Conservation (phyloP, 2,113 vertebrate species). For the Chitala chitala region DNA sequence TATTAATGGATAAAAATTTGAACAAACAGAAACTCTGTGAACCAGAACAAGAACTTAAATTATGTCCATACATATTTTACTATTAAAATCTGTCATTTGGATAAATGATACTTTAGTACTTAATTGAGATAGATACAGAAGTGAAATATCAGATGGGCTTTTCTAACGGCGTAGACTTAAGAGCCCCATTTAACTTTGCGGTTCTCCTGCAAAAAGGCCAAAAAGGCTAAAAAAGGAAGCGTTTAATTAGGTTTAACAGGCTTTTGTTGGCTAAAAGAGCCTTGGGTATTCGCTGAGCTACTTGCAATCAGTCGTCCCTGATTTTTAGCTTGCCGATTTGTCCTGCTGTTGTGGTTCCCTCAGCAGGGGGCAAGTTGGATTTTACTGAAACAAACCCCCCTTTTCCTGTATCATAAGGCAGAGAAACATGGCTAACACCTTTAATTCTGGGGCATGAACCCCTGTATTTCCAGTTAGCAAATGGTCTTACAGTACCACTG, state of each 20-base stretch:
- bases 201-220: constrained; percentile 24
- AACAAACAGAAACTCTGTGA: neutral
- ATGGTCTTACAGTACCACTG: neutral
- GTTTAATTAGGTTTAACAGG: constrained; percentile 29
- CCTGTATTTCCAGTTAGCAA: neutral
- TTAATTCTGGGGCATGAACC: neutral
- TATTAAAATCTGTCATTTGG: neutral
- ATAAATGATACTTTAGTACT: neutral
- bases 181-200: constrained; percentile 20
- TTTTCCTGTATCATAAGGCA: neutral
- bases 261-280: constrained; percentile 19
- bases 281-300: neutral
- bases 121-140: constrained; percentile 9
- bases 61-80: neutral
- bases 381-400: constrained; percentile 33
- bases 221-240: constrained; percentile 20
- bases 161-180: neutral
- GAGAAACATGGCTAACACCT: constrained; percentile 10
- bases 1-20: neutral
- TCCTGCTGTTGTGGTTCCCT: neutral
- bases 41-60: neutral
- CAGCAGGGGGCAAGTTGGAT: constrained; percentile 7
- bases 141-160: too few relatives aligned
- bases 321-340: too few relatives aligned
- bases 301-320: too few relatives aligned